Conservation (phyloP, 2,113 vertebrate genomes). For the Coryphaenoides rupestris region DNA sequence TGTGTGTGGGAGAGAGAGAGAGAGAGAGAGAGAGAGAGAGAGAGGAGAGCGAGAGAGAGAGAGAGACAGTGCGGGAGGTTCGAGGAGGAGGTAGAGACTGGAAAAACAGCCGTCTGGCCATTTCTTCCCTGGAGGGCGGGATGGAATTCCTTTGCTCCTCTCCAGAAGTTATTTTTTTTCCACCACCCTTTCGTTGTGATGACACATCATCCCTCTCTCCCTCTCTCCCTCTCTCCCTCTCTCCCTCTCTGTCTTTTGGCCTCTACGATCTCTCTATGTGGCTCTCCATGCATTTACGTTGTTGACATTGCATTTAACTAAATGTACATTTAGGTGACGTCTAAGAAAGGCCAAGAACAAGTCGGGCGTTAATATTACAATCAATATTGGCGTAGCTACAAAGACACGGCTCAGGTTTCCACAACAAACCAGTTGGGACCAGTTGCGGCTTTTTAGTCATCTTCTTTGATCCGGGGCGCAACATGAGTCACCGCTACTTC, state of each 20-base stretch:
- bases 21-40: constrained; percentile 5
- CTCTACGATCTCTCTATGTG: background rate
- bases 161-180: constrained; percentile 4
- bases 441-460: too few species aligned
- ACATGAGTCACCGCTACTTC: too few species aligned
- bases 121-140: constrained; percentile 32
- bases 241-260: background rate
- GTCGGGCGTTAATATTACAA: too few species aligned
- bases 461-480: too few species aligned
- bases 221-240: background rate
- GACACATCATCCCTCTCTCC: constrained; percentile 11
- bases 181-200: constrained; percentile 12
- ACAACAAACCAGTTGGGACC: too few species aligned
- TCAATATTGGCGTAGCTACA: too few species aligned
- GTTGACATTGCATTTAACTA: too few species aligned
- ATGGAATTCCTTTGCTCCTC: constrained; percentile 31
- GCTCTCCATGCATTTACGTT: background rate
- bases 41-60: background rate
- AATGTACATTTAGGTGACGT: too few species aligned
- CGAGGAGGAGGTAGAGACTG: constrained; percentile 9
- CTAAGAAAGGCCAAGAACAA: too few species aligned
- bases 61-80: background rate
- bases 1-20: constrained; percentile 1
- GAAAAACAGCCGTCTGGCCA: constrained; percentile 10
- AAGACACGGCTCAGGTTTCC: too few species aligned